Conservation (phyloP, 2,113 vertebrate species). For the Ibidorhyncha struthersii region DNA sequence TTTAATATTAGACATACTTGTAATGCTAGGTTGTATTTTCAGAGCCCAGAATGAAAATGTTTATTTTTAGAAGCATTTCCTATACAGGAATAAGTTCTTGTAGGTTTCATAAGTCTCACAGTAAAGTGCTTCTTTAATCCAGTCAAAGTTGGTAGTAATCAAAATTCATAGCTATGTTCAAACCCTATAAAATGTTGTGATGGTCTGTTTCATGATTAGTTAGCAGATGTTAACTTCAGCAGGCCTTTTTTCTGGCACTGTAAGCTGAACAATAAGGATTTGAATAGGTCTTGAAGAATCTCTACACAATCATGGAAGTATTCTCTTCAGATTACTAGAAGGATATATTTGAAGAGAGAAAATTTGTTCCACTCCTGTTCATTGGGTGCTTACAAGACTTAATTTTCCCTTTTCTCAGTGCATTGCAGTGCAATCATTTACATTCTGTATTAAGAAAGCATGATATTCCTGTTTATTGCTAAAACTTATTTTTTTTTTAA, state of each 20-base stretch:
- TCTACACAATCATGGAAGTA: slow-evolving; percentile 60
- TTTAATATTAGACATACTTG: background rate
- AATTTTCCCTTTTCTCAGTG: slow-evolving; percentile 51
- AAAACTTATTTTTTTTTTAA: background rate
- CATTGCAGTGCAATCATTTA: slow-evolving; percentile 45
- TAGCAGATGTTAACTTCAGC: slow-evolving; percentile 71
- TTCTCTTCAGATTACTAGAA: slow-evolving; percentile 65
- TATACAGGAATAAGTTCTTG: background rate
- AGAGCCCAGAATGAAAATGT: background rate
- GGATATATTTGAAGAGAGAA: slow-evolving; percentile 63
- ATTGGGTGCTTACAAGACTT: slow-evolving; percentile 42
- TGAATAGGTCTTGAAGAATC: slow-evolving; percentile 67
- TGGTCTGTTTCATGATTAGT: slow-evolving; percentile 62
- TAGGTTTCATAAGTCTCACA: background rate
- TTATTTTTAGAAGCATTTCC: background rate
- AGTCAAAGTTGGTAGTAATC: slow-evolving; percentile 53
- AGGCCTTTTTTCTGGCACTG: slow-evolving; percentile 45
- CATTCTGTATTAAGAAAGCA: slow-evolving; percentile 56
- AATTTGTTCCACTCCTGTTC: slow-evolving; percentile 59
- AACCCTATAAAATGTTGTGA: slow-evolving; percentile 33
- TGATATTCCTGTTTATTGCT: slow-evolving; percentile 40
- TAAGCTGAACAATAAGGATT: slow-evolving; percentile 61
- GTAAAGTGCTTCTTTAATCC: slow-evolving; percentile 16
- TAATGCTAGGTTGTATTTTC: background rate
- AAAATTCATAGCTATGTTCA: slow-evolving; percentile 62